Evolutionary conservation across 2,113 vertebrate species (phyloP), one percentile per base, ranked within the genome.

Genomic region (Lagopus leucura): DNA sequence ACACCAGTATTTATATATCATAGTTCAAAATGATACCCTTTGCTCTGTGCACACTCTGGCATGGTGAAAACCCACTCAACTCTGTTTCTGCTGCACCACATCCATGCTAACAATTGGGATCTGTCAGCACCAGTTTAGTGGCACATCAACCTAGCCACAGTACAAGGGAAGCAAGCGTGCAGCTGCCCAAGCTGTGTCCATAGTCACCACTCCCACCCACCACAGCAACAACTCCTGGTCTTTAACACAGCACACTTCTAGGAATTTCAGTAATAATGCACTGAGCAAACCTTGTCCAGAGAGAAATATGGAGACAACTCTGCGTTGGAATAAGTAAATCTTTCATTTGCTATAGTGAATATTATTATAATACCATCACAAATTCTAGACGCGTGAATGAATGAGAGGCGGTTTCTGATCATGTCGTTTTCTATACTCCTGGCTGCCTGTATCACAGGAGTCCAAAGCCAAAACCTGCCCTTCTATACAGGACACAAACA

Each of bases 101-200:
- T 78, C 61, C 65, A 57, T 1, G 19, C 48, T 74, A 89, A 36
- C 32, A 73, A 79, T n/a, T 3, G 54, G 30, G 15, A 91, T 73
- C 55, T 88, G 76, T 67, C 88, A 96, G 82, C 86, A 88, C 12
- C 42, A 67, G 85, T 55, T 90, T 67, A 86, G 65, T 30, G 20
- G 52, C 14, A 64, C 6, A 21, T 64, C 34, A 86, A 34, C 18
- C 55, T 6, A 17, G 14, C 3, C 0, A 0, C 80, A 77, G 5
- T 12, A 71, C 12, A 58, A 18, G 11, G 18, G 38, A 81, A 67
- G 32, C 22, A 92, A 66, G 10, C 8, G 21, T 6, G 2, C 7
- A 19, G 36, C 47, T 73, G 45, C 28, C n/a, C 71, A 79, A 92
- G 84, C 71, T 0, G 38, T 8, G 17, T 3, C 20, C 32, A 27